Conservation (phyloP, 2,113 vertebrate species). For the Panurus biarmicus region DNA sequence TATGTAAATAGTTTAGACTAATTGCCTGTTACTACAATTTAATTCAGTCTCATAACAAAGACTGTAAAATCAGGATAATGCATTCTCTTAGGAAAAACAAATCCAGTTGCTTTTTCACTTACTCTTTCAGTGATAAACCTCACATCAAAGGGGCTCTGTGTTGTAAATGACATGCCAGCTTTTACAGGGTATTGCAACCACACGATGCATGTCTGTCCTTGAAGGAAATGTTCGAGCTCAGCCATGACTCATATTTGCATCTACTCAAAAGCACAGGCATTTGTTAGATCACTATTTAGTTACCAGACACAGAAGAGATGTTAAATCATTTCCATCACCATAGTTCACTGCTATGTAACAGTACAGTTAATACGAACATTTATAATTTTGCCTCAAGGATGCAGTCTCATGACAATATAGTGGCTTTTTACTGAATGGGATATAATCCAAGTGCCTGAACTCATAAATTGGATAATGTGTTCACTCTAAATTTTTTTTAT, state of each 20-base stretch:
- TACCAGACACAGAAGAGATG: background rate
- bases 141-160: background rate
- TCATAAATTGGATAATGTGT: background rate
- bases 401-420: background rate
- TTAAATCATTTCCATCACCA: background rate
- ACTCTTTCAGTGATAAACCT: background rate
- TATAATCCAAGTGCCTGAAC: background rate
- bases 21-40: background rate
- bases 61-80: background rate
- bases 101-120: background rate
- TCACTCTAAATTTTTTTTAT: background rate
- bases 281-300: background rate
- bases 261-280: background rate
- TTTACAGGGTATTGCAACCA: background rate
- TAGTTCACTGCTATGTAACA: background rate
- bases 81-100: background rate
- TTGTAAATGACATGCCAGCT: slow-evolving; percentile 8
- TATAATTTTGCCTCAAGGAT: background rate
- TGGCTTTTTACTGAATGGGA: background rate
- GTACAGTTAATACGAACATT: background rate
- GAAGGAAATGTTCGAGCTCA: slow-evolving; percentile 25
- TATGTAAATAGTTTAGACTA: slow-evolving; percentile 14
- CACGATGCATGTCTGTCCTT: slow-evolving; percentile 10
- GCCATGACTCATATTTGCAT: slow-evolving; percentile 20
- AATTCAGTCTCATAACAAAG: background rate